A percentile compares a stretch with the other conserved stretches of the same genome.
These are phyloP conservation scores for Onchidella celtica DNA, from an alignment of 2,888 invertebrate species.

Conservation along the genomic window DNA sequence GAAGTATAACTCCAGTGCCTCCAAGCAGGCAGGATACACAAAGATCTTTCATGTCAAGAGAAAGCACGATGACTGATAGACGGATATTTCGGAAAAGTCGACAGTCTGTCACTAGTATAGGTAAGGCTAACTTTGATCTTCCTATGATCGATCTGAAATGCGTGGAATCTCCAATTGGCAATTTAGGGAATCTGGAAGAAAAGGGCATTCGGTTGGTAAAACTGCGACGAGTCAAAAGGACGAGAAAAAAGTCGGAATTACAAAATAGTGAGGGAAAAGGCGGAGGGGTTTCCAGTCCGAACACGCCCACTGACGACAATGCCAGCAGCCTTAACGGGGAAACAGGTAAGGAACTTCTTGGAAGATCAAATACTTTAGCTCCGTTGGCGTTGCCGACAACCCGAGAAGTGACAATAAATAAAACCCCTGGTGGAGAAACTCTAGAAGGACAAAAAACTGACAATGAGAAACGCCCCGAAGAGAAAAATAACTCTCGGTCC, in stretches of 20 bases:
- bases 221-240: background rate
- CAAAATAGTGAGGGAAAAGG: background rate
- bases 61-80: background rate
- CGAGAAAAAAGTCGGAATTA: background rate
- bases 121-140: conserved; percentile 13
- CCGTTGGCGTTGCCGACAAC: background rate
- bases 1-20: background rate
- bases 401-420: background rate
- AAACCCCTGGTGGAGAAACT: background rate
- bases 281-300: background rate
- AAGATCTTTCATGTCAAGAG: background rate
- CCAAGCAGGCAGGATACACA: background rate
- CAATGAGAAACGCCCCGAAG: background rate
- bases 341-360: background rate
- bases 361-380: background rate
- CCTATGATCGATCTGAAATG: conserved; percentile 28
- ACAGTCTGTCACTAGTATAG: background rate
- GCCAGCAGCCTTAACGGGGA: background rate
- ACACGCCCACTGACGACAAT: background rate
- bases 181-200: conserved; percentile 12
- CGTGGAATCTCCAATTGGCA: conserved; percentile 8
- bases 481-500: background rate
- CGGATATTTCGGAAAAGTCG: background rate
- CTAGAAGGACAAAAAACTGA: background rate
- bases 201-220: conserved; percentile 23